Percentiles rank a stretch among this genome's conserved stretches.
phyloP scores from a whole-genome alignment of 2,888 invertebrate genomes.

The Temnothorax unifasciatus region DNA sequence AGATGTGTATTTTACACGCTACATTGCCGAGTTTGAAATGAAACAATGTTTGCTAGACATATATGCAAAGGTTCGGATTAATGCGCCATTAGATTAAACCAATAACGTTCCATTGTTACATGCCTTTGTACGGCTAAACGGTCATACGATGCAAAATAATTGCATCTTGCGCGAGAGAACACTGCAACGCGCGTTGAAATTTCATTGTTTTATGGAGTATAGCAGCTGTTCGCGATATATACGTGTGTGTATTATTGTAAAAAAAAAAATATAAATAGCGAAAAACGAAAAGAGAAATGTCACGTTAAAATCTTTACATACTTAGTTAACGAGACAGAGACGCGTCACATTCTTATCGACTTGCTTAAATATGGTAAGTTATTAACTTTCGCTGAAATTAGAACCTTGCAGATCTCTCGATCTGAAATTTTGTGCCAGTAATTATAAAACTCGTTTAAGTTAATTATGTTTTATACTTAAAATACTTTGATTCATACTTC shows the following conservation, averaged over 20 bases:
- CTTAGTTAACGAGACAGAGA: background rate
- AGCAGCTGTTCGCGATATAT: background rate
- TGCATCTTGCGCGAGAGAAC: conserved; percentile 30
- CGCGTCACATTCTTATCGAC: background rate
- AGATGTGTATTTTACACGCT: conserved; percentile 31
- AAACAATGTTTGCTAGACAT: conserved; percentile 32
- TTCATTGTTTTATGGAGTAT: conserved; percentile 41
- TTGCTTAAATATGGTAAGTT: background rate
- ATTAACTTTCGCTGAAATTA: background rate
- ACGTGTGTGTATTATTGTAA: background rate
- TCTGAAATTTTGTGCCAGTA: background rate
- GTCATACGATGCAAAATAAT: conserved; percentile 39
- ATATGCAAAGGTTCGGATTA: conserved; percentile 41
- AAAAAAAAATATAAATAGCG: background rate
- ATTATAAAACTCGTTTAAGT: background rate
- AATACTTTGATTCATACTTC: background rate
- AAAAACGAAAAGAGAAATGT: background rate
- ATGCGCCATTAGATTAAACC: conserved; percentile 46
- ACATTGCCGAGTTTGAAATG: conserved; percentile 28
- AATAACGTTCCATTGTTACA: conserved; percentile 44
- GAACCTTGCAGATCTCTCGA: background rate
- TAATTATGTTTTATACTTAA: background rate
- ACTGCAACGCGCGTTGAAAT: conserved; percentile 16
- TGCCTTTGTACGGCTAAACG: conserved; percentile 30
- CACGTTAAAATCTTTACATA: background rate